Conservation (phyloP, 2,888 invertebrate species). For the Synergus umbraculus region DNA sequence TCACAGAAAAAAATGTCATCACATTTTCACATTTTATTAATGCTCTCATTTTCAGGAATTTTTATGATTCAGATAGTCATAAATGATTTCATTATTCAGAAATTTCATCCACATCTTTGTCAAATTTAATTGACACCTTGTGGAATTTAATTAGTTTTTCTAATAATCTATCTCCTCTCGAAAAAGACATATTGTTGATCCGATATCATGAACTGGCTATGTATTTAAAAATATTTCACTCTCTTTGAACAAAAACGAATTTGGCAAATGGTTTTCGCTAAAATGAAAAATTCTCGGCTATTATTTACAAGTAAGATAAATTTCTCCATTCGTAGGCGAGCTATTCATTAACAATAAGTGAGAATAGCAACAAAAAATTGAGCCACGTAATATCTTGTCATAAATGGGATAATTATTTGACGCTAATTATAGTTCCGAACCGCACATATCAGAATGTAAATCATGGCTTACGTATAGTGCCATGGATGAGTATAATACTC, state of each 20-base stretch:
- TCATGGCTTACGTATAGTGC: slow-evolving; percentile 49
- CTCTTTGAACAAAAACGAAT: not conserved
- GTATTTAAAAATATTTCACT: not conserved
- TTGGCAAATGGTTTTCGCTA: not conserved
- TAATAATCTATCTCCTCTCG: slow-evolving; percentile 14
- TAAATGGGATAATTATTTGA: slow-evolving; percentile 40
- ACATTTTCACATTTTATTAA: not conserved
- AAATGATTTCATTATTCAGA: too few species aligned
- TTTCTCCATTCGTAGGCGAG: not conserved
- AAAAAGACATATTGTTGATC: slow-evolving; percentile 9
- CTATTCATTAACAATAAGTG: slow-evolving; percentile 20
- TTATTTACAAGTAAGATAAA: not conserved
- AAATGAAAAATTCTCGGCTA: too few species aligned
- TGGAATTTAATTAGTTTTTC: too few species aligned
- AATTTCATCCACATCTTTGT: too few species aligned
- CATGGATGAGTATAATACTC: slow-evolving; percentile 47
- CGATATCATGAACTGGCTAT: not conserved
- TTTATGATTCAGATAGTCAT: not conserved
- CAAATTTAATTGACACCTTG: too few species aligned
- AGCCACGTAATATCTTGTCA: slow-evolving; percentile 24
- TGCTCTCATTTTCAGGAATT: not conserved
- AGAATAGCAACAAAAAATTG: not conserved
- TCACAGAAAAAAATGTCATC: not conserved
- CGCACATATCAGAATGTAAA: slow-evolving; percentile 38
- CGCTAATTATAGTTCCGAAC: slow-evolving; percentile 29